Base-by-base conservation (phyloP, 53 echinoderm and acorn worm genomes). In the Echinometra lucunter region DNA sequence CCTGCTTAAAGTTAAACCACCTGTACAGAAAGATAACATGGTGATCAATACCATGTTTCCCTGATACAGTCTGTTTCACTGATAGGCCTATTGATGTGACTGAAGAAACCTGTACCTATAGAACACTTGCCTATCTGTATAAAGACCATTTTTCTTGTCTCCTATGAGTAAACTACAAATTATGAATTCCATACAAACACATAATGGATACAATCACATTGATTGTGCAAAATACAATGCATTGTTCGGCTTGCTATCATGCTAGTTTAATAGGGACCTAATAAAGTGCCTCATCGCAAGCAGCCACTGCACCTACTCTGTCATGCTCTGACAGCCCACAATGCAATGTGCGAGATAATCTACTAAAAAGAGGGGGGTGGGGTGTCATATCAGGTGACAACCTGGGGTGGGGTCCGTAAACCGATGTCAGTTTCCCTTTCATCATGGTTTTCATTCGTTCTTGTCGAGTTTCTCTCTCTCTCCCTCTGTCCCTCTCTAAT, bases 281-380 rank as follows among this genome's bases (percentile, higher is more conserved):
- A 83, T 83, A 83, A 49, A 83, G 85, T 83, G 85, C 85, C 85
- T 83, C 85, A 47, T 83, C 37, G 47, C 85, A 6, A 83, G 85
- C 85, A 83, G 85, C 49, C 49, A 83, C 85, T 83, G 75, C 38
- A 75, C 40, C 3, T 75, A 83, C 85, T 83, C 85, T 4, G 49
- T 83, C 85, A 83, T 83, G 27, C 38, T 47, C 27, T 83, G 85
- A 83, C 85, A 83, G 28, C 85, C 85, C 80, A 80, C 80, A 80
- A 80, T 80, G 80, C 80, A 42, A 17, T 80, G 85, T 28, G 9
- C 27, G 45, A 83, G 85, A 83, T 83, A 18, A 83, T 8, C 49
- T 18, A 15, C 11, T 58, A 58, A 47, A 25, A 47, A 9, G 4
- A 83, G 6, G 85, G 85, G 85, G 91, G 91, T 91, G 67, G 91